Evolutionary conservation across 2,888 invertebrate species (phyloP), one percentile per base, ranked within the genome.

Genomic region (Dicycla oo): DNA sequence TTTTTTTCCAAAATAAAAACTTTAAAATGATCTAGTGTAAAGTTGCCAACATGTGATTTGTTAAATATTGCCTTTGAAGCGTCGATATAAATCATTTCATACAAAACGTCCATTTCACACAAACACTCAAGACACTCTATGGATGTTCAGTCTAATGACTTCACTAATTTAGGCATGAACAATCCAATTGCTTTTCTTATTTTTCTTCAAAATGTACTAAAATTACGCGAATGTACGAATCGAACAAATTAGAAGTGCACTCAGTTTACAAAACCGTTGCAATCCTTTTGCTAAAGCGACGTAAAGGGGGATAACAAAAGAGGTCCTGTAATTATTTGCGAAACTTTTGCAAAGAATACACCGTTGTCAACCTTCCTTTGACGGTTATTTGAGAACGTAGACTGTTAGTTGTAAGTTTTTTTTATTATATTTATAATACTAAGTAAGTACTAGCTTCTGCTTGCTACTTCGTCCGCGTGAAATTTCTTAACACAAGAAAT

Each of bases 241-340:
- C 2, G 13, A 34, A 30, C 20, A 10, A 56, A 3, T 43, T 34
- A 30, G 13, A 64, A 64, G 30, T 30, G 10, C 20, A 30, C 34
- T 77, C 49, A 67, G 64, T n/a, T 71, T 51, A 51, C 64, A 61
- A 56, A 70, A 54, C 43, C 51, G 4, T 15, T 45, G 23, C 51
- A 47, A 2, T 23, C 10, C 2, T 58, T 76, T 64, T 65, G n/a
- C 56, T 51, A 20, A 49, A 45, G 56, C 8, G 34, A 61, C 18
- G 40, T 34, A 26, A 49, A 49, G 20, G 56, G 6, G 7, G n/a
- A 6, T 23, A 30, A 51, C 45, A 15, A 57, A 76, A 40, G 64
- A 45, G 40, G 47, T 40, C 51, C 51, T 61, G 56, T 72, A 57
- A 77, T 77, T 71, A 77, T 62, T 71, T 76, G 56, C 13, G 38